Percentiles rank a stretch among this genome's conserved stretches.
These are phyloP conservation scores for Drosophila ohnishii DNA, from an alignment of 1,140 invertebrate genomes.

Conservation along the genomic window DNA sequence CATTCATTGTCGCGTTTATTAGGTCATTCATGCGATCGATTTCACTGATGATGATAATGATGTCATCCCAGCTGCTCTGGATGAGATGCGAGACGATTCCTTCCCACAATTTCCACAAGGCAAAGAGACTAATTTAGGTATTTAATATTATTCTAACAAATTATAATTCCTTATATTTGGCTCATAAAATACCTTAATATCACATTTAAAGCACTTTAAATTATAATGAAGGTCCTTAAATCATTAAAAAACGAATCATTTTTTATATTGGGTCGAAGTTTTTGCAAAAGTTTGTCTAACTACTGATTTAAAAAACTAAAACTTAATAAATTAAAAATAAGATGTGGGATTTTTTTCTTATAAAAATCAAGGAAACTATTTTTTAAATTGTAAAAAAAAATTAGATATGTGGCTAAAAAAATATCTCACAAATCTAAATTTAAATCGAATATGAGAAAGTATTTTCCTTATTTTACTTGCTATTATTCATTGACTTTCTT, in stretches of 20 bases:
- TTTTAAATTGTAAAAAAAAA: no score
- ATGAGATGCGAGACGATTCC: constrained; percentile 15
- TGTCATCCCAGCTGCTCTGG: constrained; percentile 45
- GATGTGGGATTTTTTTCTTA: no score
- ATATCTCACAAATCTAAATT: no score
- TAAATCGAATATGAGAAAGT: no score
- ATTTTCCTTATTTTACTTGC: no score
- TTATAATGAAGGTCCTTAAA: neutral
- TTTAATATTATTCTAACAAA: neutral
- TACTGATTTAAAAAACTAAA: no score
- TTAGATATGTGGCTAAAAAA: no score
- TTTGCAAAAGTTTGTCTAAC: no score
- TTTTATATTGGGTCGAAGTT: no score
- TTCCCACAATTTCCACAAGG: neutral
- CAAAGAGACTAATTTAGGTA: neutral
- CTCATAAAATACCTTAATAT: constrained; percentile 14
- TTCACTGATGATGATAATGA: constrained; percentile 47
- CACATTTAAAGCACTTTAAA: constrained; percentile 3
- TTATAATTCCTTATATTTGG: neutral
- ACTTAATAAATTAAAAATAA: no score
- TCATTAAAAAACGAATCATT: neutral
- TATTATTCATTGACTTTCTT: no score
- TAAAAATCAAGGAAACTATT: no score
- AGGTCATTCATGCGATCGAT: constrained; percentile 80
- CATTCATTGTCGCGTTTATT: constrained; percentile 67